These are phyloP conservation scores for Diplolepis rosae DNA, from an alignment of 2,888 invertebrate genomes.

Conservation along the genomic window DNA sequence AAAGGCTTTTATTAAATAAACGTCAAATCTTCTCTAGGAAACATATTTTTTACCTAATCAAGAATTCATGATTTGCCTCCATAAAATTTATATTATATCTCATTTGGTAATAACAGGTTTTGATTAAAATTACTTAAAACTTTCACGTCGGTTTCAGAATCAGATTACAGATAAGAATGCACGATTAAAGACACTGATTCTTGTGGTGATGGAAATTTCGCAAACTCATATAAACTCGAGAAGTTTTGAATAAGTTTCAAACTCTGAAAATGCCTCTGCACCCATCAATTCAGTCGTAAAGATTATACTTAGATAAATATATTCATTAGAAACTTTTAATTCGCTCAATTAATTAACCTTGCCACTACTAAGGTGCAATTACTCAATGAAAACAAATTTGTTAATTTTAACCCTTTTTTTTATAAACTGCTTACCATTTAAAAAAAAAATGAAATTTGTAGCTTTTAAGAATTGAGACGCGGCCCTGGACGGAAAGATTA, in stretches of 20 bases:
- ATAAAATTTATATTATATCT: not conserved
- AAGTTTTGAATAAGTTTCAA: constrained; percentile 23
- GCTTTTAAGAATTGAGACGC: not conserved
- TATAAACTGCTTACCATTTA: not conserved
- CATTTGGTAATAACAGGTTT: not conserved
- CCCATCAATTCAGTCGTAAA: constrained; percentile 34
- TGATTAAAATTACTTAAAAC: not conserved
- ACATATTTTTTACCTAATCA: too few relatives aligned
- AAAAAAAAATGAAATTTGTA: not conserved
- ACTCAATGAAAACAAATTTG: too few relatives aligned
- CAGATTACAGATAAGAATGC: not conserved
- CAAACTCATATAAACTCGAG: constrained; percentile 4
- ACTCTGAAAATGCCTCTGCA: constrained; percentile 12
- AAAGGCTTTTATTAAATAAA: too few relatives aligned
- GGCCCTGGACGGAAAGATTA: not conserved
- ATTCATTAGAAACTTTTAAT: constrained; percentile 36
- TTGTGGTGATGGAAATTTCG: constrained; percentile 4
- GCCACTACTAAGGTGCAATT: not conserved
- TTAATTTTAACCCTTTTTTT: not conserved
- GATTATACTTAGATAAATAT: constrained; percentile 46
- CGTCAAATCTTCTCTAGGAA: too few relatives aligned
- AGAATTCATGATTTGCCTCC: too few relatives aligned
- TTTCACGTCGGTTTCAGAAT: not conserved
- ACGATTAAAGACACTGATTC: not conserved
- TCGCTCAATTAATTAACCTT: constrained; percentile 39